Evolutionary conservation across 2,888 invertebrate species (phyloP), one percentile per base, ranked within the genome.

Genomic region (Drosophila fungiperda): DNA sequence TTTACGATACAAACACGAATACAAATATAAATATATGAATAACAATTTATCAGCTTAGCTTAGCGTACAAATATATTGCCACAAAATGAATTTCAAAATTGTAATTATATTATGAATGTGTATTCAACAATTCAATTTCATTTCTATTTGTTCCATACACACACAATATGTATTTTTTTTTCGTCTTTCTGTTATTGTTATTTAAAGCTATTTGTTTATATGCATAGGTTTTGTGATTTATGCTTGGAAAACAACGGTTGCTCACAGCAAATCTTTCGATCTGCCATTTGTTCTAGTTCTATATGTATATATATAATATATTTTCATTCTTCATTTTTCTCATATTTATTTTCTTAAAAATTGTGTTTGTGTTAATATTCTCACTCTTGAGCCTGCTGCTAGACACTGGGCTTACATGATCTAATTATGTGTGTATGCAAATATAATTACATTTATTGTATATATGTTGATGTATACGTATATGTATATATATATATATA

Each of bases 301-400:
- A 48, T 70, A 61, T 42, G 57, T 57, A 49, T 66, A 54, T 64
- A 52, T 54, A 33, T 62, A 45, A 23, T 45, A 45, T 45, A 45
- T 23, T 23, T 45, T 15, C 7, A 11, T 8, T 55, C 17, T 42
- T 50, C 6, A 54, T 23, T 36, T 45, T 20, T 59, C 53, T 54
- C 61, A 59, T 57, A 54, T 35, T 59, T 40, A 48, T 55, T 48
- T 26, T 35, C 64, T 68, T 58, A 50, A 77, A 79, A 81, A 65
- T 78, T 70, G 57, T 78, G 50, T 73, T 64, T 73, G 45, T 74
- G 60, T 73, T 71, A 60, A 76, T 76, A 81, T 87, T 85, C 85
- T 85, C 85, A 85, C 85, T 85, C 85, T 84, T 85, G 83, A 85
- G 82, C 85, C 81, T 81, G 86, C 81, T 81, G 75, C 83, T 83